Base-by-base conservation (phyloP, 2,113 vertebrate genomes). In the Tenrec ecaudatus region DNA sequence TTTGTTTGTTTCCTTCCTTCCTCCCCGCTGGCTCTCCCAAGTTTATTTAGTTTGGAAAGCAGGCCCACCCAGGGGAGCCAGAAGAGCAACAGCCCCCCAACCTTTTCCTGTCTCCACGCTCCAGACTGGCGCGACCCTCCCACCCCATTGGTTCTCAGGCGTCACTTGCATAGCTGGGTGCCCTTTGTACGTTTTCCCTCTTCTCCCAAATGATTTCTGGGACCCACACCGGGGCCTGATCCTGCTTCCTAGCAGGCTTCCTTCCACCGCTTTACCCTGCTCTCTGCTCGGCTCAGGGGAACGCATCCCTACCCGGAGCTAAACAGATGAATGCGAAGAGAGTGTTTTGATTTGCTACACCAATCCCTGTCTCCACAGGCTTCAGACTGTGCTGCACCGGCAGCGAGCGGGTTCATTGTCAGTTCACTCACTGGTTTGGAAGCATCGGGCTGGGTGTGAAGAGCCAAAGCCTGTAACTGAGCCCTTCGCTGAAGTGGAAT, bases 31-130 rank as follows among this genome's bases (percentile, higher is more conserved):
- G n/a, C 71, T 88, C 71, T 77, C 58, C 82, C 75, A 84, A 92
- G 90, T 94, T 96, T 97, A 90, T 95, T 97, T 95, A 76, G 66
- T 97, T 96, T 92, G 79, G 96, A 94, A 96, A 96, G 73, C 60
- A 57, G 73, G 89, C 88, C 93, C 77, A 71, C 95, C 95, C 93
- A 86, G 86, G 93, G 95, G 93, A 96, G 86, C 92, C 83, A 58
- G 36, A 14, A 0, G 0, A 89, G 53, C 82, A 27, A 25, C 91
- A 77, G 86, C 82, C 71, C 92, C 85, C 47, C 90, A 12, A 6
- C 60, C 73, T 81, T 82, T 95, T 96, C 95, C 96, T 75, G 92
- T 92, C 93, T 94, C 69, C 23, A 2, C 31, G 76, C 64, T 91
- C 87, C 81, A 19, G 86, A 68, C 85, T 31, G 85, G 47, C 43